Base-by-base conservation (phyloP, 2,888 invertebrate genomes). In the Heteromurus nitidus region DNA sequence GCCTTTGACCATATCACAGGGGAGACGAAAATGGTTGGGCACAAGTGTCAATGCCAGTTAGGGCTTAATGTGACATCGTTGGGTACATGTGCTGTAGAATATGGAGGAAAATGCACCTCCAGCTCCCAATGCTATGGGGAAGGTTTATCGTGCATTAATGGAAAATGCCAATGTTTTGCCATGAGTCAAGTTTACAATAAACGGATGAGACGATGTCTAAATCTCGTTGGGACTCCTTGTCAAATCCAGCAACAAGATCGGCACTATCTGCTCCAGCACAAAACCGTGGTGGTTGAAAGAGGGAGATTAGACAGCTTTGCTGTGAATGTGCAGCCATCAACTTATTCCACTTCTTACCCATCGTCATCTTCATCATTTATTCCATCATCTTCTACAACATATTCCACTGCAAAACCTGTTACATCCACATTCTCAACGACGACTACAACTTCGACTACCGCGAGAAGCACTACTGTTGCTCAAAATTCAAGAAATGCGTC, bases 91-190 rank as follows among this genome's bases (percentile, higher is more conserved):
- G 73, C 75, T 22, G 80, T 68, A n/a, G 81, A 82, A n/a, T 81
- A 82, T 31, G 82, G 82, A 26, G 84, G 84, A 24, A 47, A 42
- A 2, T 84, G 84, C 65, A 67, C 28, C 24, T 65, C 67, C 58
- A 79, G 62, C 20, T 68, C 77, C 0, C 82, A 84, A 42, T 84
- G 84, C 50, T 72, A 24, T 65, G 82, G 82, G 1, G 73, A 84
- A 42, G 53, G 69, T 24, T 58, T 84, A 11, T 74, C 50, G 64
- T 84, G 84, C 36, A 30, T 82, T 53, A 82, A 82, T 67, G 77
- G 72, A 30, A 82, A 81, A 55, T 84, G 84, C 62, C 82, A 82
- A 42, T 84, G 84, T 70, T 69, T 68, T 73, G 81, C 84, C 18
- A 44, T 84, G 26, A 81, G 77, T 70, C 82, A 82, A 65, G 65